Evolutionary conservation across 2,888 invertebrate genomes (phyloP), one percentile per base, ranked within the genome.

Genomic region (Acrocyrtus sp.): DNA sequence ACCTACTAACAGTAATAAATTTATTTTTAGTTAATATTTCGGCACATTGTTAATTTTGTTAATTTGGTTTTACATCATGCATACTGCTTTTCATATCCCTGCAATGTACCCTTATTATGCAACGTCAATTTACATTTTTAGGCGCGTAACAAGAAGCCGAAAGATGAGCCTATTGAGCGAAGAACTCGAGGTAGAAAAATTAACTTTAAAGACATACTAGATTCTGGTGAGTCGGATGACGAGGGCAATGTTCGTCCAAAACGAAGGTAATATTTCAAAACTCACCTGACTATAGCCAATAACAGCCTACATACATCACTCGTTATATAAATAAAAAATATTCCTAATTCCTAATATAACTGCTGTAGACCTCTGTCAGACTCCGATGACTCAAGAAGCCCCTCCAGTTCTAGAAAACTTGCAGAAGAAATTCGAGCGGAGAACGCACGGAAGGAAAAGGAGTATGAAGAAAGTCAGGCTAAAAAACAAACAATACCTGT

Each of bases 101-200:
- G 51, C 26, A 51, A 26, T 29, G 39, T 19, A 57, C 43, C 29
- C 15, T 62, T 10, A 51, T 34, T 29, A 34, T 19, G 5, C 47
- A 19, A 56, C 53, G 17, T 39, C 48, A 45, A 45, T 69, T 56
- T 45, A 54, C 48, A 26, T 34, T 26, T 74, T 27, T 34, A 76
- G 68, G 66, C 74, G 22, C 70, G 61, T 26, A 61, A 68, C 2
- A 45, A 53, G 27, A 72, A 54, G 48, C 57, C 58, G 10, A 65
- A 54, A 21, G 81, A 81, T 27, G 80, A 79, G 29, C 78, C 79
- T 6, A 72, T 89, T 69, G 87, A 89, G 60, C 87, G 91, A 82
- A 86, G 91, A 77, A 92, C 92, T 0, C 84, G 92, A 5, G 92
- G 91, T 76, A 88, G 88, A 80, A 90, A 90, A 84, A 91, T 91